Evolutionary conservation across 2,797 vertebrate species (phyloP).

Genomic region (Takifugu ocellatus): DNA sequence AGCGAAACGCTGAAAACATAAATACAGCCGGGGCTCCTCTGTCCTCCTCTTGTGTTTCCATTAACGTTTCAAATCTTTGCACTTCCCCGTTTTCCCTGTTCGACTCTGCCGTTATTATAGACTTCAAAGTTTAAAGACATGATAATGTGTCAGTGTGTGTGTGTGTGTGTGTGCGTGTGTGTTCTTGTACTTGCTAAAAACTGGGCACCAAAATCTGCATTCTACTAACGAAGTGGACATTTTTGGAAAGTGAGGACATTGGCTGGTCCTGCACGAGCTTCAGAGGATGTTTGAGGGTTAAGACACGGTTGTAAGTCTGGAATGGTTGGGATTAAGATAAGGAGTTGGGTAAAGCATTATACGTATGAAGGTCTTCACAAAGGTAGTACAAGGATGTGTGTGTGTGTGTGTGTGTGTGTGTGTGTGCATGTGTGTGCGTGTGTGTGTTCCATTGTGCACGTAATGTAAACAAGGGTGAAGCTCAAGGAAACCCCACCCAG

Average conservation of each 20-base stretch:
- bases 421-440: not conserved
- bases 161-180: no score
- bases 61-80: conserved; percentile 9
- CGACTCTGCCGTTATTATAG: conserved; percentile 14
- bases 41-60: not conserved
- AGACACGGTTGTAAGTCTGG: no score
- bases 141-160: conserved; percentile 25
- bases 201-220: no score
- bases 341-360: no score
- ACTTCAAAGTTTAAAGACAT: conserved; percentile 19
- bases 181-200: no score
- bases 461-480: conserved; percentile 20
- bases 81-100: conserved; percentile 20
- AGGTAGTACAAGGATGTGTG: conserved; percentile 2
- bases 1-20: conserved; percentile 2
- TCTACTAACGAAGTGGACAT: no score
- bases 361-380: no score
- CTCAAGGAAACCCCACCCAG: not conserved
- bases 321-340: no score
- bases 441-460: conserved; percentile 16
- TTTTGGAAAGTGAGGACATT: no score
- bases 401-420: conserved; percentile 6
- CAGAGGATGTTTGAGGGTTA: no score
- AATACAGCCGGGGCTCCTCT: not conserved
- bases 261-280: no score